phyloP scores from a whole-genome alignment of 2,797 vertebrate species.

The Phoeniculus purpureus region DNA sequence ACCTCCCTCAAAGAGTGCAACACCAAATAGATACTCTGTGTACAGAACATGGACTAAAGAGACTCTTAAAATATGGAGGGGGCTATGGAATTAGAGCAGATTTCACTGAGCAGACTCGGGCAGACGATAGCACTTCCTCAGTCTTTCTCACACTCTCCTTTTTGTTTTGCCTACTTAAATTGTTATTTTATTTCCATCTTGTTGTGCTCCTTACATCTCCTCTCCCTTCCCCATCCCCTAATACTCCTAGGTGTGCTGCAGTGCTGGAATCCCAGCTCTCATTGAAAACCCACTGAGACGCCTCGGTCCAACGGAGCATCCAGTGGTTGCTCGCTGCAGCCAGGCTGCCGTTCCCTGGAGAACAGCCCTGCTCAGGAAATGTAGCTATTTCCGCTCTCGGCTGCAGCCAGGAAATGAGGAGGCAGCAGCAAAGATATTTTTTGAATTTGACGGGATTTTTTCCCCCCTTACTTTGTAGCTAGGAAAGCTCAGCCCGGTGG shows the following conservation, averaged over 20 bases:
- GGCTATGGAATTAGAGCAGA: fast-evolving
- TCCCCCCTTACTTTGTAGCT: not conserved
- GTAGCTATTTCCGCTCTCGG: constrained; percentile 60
- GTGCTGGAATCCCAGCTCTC: not conserved
- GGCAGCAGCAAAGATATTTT: constrained; percentile 46
- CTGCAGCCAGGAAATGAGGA: constrained; percentile 68
- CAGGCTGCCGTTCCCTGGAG: constrained; percentile 34
- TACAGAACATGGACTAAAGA: not conserved
- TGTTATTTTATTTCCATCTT: not conserved
- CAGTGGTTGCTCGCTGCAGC: not conserved
- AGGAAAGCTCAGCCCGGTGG: not conserved
- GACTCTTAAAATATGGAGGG: not conserved
- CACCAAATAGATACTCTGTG: not conserved
- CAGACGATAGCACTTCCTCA: not conserved
- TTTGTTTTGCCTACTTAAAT: too few species aligned
- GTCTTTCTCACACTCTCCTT: not conserved
- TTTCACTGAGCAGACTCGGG: not conserved
- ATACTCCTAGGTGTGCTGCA: not conserved
- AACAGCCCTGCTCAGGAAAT: constrained; percentile 69
- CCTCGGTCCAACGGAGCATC: not conserved
- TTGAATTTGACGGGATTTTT: constrained; percentile 36
- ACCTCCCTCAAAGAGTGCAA: not conserved
- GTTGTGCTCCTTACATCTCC: not conserved
- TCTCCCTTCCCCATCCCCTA: not conserved
- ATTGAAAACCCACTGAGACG: fast-evolving